Conservation (phyloP, 2,113 vertebrate genomes). For the Saguinus imperator region DNA sequence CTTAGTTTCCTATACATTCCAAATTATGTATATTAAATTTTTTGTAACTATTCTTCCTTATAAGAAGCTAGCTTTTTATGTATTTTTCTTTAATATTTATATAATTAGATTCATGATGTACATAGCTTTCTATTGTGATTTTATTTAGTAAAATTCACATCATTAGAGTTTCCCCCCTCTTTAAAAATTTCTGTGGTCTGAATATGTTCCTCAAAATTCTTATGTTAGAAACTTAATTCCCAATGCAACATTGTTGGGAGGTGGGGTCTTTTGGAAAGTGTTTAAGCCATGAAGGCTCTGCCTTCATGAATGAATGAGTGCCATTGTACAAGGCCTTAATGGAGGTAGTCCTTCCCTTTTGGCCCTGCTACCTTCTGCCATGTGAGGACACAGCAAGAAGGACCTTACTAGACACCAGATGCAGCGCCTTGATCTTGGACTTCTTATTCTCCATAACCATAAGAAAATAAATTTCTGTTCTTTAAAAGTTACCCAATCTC, state of each 20-base stretch:
- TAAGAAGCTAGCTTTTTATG: background rate
- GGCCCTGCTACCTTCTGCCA: background rate
- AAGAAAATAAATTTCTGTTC: background rate
- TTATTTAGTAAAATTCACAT: background rate
- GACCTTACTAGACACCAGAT: background rate
- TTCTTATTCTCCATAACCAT: background rate
- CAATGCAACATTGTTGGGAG: background rate
- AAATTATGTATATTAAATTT: background rate
- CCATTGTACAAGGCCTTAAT: background rate
- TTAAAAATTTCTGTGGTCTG: background rate
- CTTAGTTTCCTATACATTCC: background rate
- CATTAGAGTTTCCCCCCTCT: background rate
- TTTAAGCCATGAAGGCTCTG: background rate
- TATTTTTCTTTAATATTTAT: background rate
- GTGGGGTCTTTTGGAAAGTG: background rate
- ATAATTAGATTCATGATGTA: background rate
- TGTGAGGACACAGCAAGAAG: background rate
- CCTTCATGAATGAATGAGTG: background rate
- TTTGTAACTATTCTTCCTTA: background rate
- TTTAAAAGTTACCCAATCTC: background rate
- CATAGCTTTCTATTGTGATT: background rate
- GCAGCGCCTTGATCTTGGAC: background rate
- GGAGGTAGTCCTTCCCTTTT: background rate
- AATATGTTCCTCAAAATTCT: background rate
- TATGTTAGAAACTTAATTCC: background rate